Evolutionary conservation across 2,113 vertebrate species (phyloP).

Genomic region (Lipotes vexillifer): DNA sequence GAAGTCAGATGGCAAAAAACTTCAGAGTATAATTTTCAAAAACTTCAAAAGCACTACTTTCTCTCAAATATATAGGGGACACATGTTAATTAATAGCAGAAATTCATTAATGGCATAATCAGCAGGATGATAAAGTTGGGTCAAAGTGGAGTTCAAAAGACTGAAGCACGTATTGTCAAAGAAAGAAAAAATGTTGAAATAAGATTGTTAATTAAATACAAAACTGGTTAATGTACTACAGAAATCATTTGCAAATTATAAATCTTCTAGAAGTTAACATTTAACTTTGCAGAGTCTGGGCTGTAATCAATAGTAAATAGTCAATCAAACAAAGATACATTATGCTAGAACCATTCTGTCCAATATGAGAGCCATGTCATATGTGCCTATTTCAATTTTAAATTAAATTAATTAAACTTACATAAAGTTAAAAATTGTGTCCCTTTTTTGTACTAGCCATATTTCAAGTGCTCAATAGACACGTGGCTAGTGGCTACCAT

Average conservation of each 20-base stretch:
- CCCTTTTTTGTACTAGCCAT: not conserved
- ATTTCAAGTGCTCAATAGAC: no score
- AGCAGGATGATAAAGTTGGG: not conserved
- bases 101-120: not conserved
- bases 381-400: not conserved
- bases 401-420: not conserved
- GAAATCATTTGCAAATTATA: not conserved
- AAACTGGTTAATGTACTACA: not conserved
- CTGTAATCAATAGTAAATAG: not conserved
- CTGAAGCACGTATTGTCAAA: not conserved
- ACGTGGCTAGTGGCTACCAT: no score
- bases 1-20: not conserved
- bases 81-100: not conserved
- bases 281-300: not conserved
- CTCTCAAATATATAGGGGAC: not conserved
- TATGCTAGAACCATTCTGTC: not conserved
- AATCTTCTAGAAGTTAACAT: constrained; percentile 4
- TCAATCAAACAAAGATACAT: not conserved
- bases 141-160: not conserved
- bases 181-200: not conserved
- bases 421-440: not conserved
- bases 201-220: not conserved
- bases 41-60: not conserved
- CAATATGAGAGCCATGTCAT: not conserved
- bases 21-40: not conserved